Evolutionary conservation across 2,113 vertebrate genomes (phyloP), one percentile per base, ranked within the genome.

Genomic region (Rhadina sibilatrix): DNA sequence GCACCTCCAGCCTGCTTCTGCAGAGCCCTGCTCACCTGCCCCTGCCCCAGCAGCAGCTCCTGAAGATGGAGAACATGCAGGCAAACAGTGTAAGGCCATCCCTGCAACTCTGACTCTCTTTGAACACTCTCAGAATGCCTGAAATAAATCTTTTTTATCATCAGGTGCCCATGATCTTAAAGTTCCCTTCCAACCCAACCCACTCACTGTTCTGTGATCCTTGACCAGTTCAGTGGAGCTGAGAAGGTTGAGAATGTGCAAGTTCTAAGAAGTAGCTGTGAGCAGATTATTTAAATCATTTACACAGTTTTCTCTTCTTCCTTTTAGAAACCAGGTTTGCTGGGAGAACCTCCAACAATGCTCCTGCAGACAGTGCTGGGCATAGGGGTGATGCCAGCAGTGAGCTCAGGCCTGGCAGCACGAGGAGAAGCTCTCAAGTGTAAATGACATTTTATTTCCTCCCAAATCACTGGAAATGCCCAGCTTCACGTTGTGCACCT

Each of bases 21-120:
- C 99, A 99, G 98, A 99, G 98, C 96, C 98, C 99, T 37, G 94
- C 99, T 76, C 98, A 98, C 57, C 98, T 99, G 75, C 98, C 99
- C 35, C 89, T 99, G 97, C 98, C 99, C 6, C 99, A 99, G 93
- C 98, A 99, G 76, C 99, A 99, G 30, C 98, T 99, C 52, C 95
- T 99, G 68, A 98, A 99, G 97, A 98, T 99, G 77, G 99, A 99
- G 72, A 99, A 98, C 95, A 94, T 98, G 74, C 98, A 98, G 95
- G 91, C 99, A 90, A 99, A 98, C 94, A 99, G 97, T 59, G 99
- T 99, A 98, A 99, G 99, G 95, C 71, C 61, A 37, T 50, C 37
- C 6, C 59, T 77, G 76, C 23, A 61, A 8, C 52, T 56, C 24
- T 15, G 3, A 0, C 68, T 35, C 12, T 9, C 44, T 86, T 21